Conservation (phyloP, 35 echinoderm and acorn worm species). For the Patiria miniata region DNA sequence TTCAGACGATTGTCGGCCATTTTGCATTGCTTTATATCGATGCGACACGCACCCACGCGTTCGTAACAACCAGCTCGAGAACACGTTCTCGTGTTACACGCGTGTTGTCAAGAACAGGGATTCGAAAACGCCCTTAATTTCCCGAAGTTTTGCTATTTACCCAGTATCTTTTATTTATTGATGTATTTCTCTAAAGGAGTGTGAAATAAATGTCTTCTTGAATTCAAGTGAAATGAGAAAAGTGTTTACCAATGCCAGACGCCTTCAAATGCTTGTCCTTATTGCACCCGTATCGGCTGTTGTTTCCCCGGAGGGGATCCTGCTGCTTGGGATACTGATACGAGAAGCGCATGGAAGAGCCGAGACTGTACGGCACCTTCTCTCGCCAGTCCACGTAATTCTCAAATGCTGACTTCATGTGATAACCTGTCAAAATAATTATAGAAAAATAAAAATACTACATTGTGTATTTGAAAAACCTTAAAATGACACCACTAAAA, state of each 20-base stretch:
- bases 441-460: background rate
- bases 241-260: constrained; percentile 85
- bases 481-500: too few relatives aligned
- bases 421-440: constrained; percentile 63
- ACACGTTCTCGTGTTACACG: too few relatives aligned
- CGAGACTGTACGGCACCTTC: constrained; percentile 70
- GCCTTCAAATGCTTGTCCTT: constrained; percentile 66
- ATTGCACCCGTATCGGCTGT: constrained; percentile 83
- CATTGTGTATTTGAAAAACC: too few relatives aligned
- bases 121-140: too few relatives aligned
- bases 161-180: background rate
- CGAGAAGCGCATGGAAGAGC: constrained; percentile 73
- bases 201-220: background rate
- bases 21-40: too few relatives aligned
- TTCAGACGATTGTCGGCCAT: too few relatives aligned
- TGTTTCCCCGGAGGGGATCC: constrained; percentile 51
- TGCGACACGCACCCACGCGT: too few relatives aligned
- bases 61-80: too few relatives aligned
- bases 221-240: background rate
- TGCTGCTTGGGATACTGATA: constrained; percentile 85
- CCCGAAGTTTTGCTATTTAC: too few relatives aligned
- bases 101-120: too few relatives aligned
- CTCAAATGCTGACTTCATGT: constrained; percentile 86
- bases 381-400: constrained; percentile 67
- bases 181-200: background rate